phyloP scores from a whole-genome alignment of 1,140 invertebrate genomes.

The Globodera ellingtonae region DNA sequence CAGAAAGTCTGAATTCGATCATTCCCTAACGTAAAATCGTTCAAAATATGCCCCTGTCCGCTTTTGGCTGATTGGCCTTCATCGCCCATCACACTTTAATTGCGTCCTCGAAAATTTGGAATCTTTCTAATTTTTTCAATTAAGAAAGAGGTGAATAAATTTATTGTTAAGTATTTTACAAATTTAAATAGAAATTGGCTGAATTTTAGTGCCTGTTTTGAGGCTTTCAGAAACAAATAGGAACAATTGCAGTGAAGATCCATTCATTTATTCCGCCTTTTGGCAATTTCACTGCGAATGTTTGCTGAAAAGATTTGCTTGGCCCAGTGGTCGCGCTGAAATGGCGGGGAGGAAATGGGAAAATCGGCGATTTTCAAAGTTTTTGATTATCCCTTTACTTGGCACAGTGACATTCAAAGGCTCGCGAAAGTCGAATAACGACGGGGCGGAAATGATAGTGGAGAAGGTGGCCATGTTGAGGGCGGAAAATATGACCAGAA shows the following conservation, averaged over 20 bases:
- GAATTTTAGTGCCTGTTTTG: too few relatives aligned
- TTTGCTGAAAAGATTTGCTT: constrained; percentile 49
- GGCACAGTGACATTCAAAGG: constrained; percentile 63
- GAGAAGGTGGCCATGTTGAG: constrained; percentile 62
- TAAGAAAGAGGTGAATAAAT: too few relatives aligned
- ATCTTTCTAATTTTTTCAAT: too few relatives aligned
- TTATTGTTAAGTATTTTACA: too few relatives aligned
- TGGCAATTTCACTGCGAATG: not conserved
- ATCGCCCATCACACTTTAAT: too few relatives aligned
- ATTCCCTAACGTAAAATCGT: too few relatives aligned
- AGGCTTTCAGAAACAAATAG: not conserved
- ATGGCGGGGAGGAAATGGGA: too few relatives aligned
- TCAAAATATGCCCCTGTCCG: too few relatives aligned
- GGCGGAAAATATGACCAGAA: constrained; percentile 71
- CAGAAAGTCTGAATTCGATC: too few relatives aligned
- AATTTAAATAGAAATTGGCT: too few relatives aligned
- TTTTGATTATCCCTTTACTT: constrained; percentile 4
- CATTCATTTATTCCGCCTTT: not conserved
- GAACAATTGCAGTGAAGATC: not conserved
- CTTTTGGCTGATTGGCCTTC: too few relatives aligned
- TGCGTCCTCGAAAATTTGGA: too few relatives aligned
- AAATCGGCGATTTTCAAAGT: not conserved
- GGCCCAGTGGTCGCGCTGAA: constrained; percentile 43
- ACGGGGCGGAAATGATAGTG: constrained; percentile 63
- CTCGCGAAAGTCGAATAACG: constrained; percentile 55